These are phyloP conservation scores for Diabrotica undecimpunctata DNA, from an alignment of 1,140 invertebrate genomes.

Conservation along the genomic window DNA sequence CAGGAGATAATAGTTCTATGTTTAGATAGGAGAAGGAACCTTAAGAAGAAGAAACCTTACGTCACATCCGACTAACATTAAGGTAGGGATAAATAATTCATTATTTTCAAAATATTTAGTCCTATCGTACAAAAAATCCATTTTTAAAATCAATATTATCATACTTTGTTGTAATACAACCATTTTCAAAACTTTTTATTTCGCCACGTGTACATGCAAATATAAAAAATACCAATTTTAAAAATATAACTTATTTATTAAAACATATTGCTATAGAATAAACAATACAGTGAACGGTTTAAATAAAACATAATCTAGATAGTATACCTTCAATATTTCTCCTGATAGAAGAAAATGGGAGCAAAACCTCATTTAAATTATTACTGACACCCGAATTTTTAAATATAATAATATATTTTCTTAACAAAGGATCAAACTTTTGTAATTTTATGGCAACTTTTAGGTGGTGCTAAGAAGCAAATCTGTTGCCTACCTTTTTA, in stretches of 20 bases:
- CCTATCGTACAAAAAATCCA: no score
- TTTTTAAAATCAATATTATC: no score
- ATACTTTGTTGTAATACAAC: no score
- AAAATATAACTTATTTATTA: constrained; percentile 35
- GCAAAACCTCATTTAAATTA: neutral
- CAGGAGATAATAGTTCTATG: no score
- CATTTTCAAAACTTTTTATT: no score
- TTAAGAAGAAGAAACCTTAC: no score
- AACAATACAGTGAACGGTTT: constrained; percentile 22
- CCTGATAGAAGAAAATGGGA: neutral
- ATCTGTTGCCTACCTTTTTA: no score
- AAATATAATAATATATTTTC: neutral
- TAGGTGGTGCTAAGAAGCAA: neutral
- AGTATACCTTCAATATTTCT: neutral
- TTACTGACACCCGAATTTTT: neutral
- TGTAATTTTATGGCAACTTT: neutral
- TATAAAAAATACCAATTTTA: constrained; percentile 6
- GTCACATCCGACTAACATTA: no score
- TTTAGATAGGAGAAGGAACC: no score
- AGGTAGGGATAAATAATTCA: no score
- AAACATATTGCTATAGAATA: constrained; percentile 31
- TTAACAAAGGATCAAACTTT: neutral
- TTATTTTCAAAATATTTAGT: no score
- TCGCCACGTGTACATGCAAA: no score
- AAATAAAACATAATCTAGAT: neutral